Evolutionary conservation across 2,113 vertebrate genomes (phyloP), one percentile per base, ranked within the genome.

Genomic region (pig (Sus scrofa)): DNA sequence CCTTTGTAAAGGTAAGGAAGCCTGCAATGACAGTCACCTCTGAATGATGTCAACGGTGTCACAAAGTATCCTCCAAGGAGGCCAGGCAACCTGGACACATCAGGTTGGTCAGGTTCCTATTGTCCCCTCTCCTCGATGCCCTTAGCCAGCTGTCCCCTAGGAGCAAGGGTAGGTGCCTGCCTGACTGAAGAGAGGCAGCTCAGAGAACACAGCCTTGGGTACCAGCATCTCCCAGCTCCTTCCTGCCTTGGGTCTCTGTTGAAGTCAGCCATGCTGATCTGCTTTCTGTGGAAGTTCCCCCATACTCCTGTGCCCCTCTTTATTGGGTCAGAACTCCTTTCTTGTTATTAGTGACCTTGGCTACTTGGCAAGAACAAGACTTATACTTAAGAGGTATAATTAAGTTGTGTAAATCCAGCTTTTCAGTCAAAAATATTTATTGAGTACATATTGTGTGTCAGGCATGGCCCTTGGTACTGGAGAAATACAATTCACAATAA

Each of bases 1-100:
- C 97, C 75, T 99, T 98, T 93, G 97, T 98, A 73, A 98, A 98
- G 98, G 98, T 98, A 96, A 89, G 89, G 34, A 30, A 14, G 22
- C 89, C 26, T 9, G n/a, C 54, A 19, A 37, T 7, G 75, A n/a
- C 2, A 2, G 58, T 44, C 50, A 63, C 62, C 71, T 63, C 11
- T n/a, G 10, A 11, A 32, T 52, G 78, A 63, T 16, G 50, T 50
- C 30, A 85, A 16, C 89, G 68, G 19, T 52, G 89, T 83, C 52
- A 74, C 58, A 50, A 50, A 26, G 24, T 85, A 13, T 32, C 27
- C 39, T 88, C 54, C n/a, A 27, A 8, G 34, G 15, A 60, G 62
- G 54, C n/a, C 32, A 81, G 30, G 4, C 37, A 71, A 22, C 37
- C 16, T 74, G 62, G 62, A 60, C 54, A 22, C 19, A 70, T 27